Evolutionary conservation across 1,140 invertebrate species (phyloP).

Genomic region (Habropoda laboriosa): DNA sequence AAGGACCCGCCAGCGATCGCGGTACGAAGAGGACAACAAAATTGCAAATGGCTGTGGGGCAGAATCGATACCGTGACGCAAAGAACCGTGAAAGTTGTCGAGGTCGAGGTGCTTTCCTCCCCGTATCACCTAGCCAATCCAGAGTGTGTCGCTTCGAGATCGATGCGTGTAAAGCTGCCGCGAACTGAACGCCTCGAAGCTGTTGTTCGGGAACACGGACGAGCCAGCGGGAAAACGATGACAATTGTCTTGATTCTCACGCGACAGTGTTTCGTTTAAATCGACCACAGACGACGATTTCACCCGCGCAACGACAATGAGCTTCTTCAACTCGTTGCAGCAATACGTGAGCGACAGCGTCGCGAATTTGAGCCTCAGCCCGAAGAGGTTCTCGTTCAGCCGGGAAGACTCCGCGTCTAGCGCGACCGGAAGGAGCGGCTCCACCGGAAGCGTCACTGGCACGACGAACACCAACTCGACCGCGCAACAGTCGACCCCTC

Average conservation of each 20-base stretch:
- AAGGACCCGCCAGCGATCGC: background rate
- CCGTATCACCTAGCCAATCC: constrained; percentile 16
- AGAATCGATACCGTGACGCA: constrained; percentile 55
- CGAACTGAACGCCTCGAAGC: constrained; percentile 3
- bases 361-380: constrained; percentile 88
- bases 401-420: constrained; percentile 83
- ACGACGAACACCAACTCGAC: constrained; percentile 73
- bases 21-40: constrained; percentile 20
- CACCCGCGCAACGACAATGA: constrained; percentile 83
- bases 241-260: constrained; percentile 8
- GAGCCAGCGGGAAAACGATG: constrained; percentile 21
- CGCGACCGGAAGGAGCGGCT: constrained; percentile 74
- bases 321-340: constrained; percentile 91
- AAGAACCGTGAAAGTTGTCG: constrained; percentile 59
- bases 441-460: constrained; percentile 70
- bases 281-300: background rate
- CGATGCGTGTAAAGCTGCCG: constrained; percentile 49
- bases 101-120: constrained; percentile 29
- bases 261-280: background rate
- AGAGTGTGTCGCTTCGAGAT: constrained; percentile 27
- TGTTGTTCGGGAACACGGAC: background rate
- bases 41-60: constrained; percentile 55
- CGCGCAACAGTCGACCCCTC: constrained; percentile 73
- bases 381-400: constrained; percentile 88
- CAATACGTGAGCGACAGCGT: constrained; percentile 90